phyloP scores from a whole-genome alignment of 2,113 vertebrate genomes.

The Suricata suricatta region DNA sequence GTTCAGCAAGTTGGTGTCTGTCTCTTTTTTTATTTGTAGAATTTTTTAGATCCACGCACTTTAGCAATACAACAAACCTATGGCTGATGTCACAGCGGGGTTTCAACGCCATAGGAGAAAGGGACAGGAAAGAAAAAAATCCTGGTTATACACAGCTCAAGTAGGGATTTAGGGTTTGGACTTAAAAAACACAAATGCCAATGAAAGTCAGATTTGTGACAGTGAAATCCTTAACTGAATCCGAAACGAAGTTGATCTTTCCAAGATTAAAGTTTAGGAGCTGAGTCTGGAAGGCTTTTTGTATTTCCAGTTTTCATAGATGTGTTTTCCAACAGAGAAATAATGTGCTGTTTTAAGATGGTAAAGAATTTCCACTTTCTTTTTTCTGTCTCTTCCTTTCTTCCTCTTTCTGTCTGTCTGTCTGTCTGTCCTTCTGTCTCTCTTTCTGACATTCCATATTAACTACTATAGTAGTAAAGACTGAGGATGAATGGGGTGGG shows the following conservation, averaged over 20 bases:
- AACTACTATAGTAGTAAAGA: not conserved
- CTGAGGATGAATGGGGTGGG: not conserved
- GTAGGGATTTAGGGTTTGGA: not conserved
- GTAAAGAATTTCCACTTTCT: not conserved
- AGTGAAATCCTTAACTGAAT: not conserved
- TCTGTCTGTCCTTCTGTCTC: no score
- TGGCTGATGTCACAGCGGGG: not conserved
- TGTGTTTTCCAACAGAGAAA: slow-evolving; percentile 51
- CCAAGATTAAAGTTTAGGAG: not conserved
- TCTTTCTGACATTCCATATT: not conserved
- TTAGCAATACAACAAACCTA: not conserved
- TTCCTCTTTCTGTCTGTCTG: no score
- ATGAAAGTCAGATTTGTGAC: not conserved
- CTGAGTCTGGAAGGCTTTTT: not conserved
- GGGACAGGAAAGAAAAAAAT: not conserved
- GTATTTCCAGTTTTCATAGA: not conserved
- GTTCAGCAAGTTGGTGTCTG: not conserved
- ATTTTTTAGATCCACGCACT: not conserved
- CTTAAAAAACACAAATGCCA: not conserved
- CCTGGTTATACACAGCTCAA: not conserved
- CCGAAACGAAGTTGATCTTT: not conserved
- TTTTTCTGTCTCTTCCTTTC: not conserved
- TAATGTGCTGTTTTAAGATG: slow-evolving; percentile 5
- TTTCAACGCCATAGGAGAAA: not conserved
- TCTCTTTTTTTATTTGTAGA: not conserved